Conservation (phyloP, 2,797 vertebrate genomes). For the Trematomus bernacchii region DNA sequence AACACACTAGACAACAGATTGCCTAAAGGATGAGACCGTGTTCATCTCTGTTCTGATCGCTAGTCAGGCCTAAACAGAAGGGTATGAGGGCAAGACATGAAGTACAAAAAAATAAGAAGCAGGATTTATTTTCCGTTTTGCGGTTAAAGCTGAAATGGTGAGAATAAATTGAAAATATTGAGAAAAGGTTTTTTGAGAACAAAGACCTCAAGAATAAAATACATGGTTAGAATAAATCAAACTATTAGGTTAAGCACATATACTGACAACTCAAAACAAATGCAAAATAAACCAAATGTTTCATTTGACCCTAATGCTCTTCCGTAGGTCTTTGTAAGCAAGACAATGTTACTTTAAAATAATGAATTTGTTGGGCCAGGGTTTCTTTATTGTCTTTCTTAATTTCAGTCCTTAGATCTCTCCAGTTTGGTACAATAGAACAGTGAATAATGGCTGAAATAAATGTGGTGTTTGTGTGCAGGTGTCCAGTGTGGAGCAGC, state of each 20-base stretch:
- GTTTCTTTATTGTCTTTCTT: neutral
- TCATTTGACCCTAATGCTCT: too few relatives aligned
- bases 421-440: neutral
- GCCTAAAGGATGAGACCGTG: neutral
- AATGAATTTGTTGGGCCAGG: neutral
- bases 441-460: neutral
- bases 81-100: too few relatives aligned
- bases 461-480: conserved; percentile 47
- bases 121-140: too few relatives aligned
- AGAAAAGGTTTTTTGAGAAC: too few relatives aligned
- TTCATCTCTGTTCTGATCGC: neutral
- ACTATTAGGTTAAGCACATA: too few relatives aligned
- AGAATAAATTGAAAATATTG: too few relatives aligned
- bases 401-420: neutral
- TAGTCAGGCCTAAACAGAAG: neutral
- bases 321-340: neutral
- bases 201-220: too few relatives aligned
- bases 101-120: too few relatives aligned
- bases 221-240: too few relatives aligned
- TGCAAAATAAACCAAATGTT: too few relatives aligned
- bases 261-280: too few relatives aligned
- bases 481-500: conserved; percentile 91
- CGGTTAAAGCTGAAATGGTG: too few relatives aligned
- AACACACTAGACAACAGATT: neutral
- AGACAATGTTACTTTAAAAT: neutral